Base-by-base conservation (phyloP, 2,113 vertebrate species). In the Tragelaphus imberbis region DNA sequence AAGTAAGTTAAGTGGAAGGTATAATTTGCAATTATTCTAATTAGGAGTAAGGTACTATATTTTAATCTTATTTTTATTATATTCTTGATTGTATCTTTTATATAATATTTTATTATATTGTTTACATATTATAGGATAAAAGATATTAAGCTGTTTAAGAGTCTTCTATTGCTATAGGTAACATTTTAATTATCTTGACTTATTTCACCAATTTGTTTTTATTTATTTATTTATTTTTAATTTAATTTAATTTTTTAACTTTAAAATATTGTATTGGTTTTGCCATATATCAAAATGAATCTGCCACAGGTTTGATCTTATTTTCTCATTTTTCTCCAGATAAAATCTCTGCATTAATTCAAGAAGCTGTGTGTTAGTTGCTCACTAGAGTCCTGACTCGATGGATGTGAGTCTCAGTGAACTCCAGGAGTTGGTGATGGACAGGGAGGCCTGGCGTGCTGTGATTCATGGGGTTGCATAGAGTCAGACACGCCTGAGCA, bases 261-360 rank as follows among this genome's bases (percentile, higher is more conserved):
- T 44, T 44, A 44, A 1, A 44, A 44, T 44, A 44, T 44, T 44
- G 44, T 44, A 44, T 44, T 44, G 44, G 44, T 44, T 44, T 44
- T 44, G 44, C 44, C 44, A 44, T 44, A 44, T 44, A 44, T 44
- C 44, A 1, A 44, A 44, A 44, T 44, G 44, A 5, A 44, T 44
- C 44, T 44, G 44, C 44, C 44, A 44, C 44, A 44, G 44, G 53
- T 59, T 82, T 77, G 61, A 84, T 94, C 84, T 89, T 21, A 68
- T 84, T 95, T 94, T 97, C 36, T 86, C 17, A 49, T 44, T 91
- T 92, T 96, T 86, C 3, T 44, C 30, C 49, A n/a, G 86, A 90
- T 55, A 92, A 92, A 94, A 87, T 85, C n/a, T 90, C 79, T 89
- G 53, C 17, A 27, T 10, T 79, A 93, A 92, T 71, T 30, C 7